Conservation (phyloP, 2,888 invertebrate genomes). For the Selenia dentaria region DNA sequence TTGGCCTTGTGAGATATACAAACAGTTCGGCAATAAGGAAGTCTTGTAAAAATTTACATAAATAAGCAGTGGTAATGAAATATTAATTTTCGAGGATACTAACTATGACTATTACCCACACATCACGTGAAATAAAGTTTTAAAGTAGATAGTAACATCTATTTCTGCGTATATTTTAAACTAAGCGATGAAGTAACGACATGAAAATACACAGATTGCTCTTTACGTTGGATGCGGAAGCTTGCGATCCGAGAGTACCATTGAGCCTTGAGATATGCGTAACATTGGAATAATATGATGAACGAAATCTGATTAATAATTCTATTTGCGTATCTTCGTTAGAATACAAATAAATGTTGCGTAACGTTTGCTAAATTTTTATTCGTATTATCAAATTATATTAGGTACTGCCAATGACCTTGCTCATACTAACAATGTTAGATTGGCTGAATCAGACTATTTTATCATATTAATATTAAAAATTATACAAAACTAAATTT, state of each 20-base stretch:
- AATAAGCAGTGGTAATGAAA: slow-evolving; percentile 27
- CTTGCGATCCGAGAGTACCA: slow-evolving; percentile 9
- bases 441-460: too few relatives aligned
- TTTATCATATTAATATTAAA: too few relatives aligned
- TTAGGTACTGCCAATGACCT: too few relatives aligned
- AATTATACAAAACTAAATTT: too few relatives aligned
- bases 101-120: background rate
- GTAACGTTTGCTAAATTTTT: slow-evolving; percentile 17
- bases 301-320: slow-evolving; percentile 5
- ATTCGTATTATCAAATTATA: too few relatives aligned
- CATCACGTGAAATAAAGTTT: background rate
- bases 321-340: slow-evolving; percentile 21
- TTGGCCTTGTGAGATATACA: slow-evolving; percentile 63
- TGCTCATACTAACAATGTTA: too few relatives aligned
- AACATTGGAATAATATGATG: slow-evolving; percentile 13
- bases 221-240: slow-evolving; percentile 23
- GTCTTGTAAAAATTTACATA: slow-evolving; percentile 46
- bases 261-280: slow-evolving; percentile 18
- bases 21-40: slow-evolving; percentile 62
- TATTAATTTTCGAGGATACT: slow-evolving; percentile 5
- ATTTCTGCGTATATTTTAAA: background rate
- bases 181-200: background rate
- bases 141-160: too few relatives aligned
- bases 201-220: slow-evolving; percentile 10
- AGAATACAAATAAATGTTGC: slow-evolving; percentile 17